A percentile compares a stretch with the other conserved stretches of the same genome.
Evolutionary conservation across 2,888 invertebrate species (phyloP).

Genomic region (Lymantria monacha): DNA sequence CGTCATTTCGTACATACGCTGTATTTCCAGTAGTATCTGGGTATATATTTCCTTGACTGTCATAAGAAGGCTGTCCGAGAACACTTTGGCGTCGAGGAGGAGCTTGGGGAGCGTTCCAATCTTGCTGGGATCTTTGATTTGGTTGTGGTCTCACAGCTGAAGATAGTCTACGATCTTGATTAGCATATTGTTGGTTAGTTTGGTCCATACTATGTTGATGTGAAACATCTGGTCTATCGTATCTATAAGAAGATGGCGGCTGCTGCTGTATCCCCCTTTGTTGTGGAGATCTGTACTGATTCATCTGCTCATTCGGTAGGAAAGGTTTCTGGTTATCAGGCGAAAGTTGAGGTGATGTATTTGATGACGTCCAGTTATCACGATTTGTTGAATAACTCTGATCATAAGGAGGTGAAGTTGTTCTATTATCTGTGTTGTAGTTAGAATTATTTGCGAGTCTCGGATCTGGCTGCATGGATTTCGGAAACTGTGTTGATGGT

Average conservation of each 20-base stretch:
- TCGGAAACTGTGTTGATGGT: conserved; percentile 65
- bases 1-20: conserved; percentile 59
- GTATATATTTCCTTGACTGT: conserved; percentile 54
- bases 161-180: conserved; percentile 63
- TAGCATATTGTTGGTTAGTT: conserved; percentile 59
- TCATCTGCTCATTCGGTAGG: conserved; percentile 53
- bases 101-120: conserved; percentile 58
- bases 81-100: conserved; percentile 64
- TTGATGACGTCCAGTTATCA: conserved; percentile 59
- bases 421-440: conserved; percentile 62
- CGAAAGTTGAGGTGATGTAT: conserved; percentile 46
- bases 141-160: conserved; percentile 52
- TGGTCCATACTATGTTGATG: conserved; percentile 64
- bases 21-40: conserved; percentile 49
- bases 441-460: conserved; percentile 63
- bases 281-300: conserved; percentile 47
- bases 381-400: conserved; percentile 58
- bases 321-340: conserved; percentile 59
- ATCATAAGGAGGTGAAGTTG: conserved; percentile 56
- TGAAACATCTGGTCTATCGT: conserved; percentile 53
- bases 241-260: conserved; percentile 44
- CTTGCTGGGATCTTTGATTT: conserved; percentile 61
- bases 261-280: conserved; percentile 44
- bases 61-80: conserved; percentile 61
- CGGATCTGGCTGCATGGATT: conserved; percentile 58